Evolutionary conservation across 2,113 vertebrate species (phyloP).

Genomic region (Lepisosteus osseus): DNA sequence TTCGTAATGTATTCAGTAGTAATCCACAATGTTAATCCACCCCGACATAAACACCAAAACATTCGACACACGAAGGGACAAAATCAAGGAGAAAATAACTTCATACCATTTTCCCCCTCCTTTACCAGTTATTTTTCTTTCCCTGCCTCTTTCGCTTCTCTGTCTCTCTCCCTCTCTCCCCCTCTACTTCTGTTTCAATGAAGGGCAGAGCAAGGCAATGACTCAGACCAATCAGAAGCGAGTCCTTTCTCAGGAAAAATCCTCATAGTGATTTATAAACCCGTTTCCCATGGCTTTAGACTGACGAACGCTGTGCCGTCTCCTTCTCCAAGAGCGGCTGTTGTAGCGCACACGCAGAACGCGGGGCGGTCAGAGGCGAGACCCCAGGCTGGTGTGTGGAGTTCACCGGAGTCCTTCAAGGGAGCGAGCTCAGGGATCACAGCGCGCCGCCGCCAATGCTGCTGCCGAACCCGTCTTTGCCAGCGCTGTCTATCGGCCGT

Average conservation of each 20-base stretch:
- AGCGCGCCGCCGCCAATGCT: constrained; percentile 21
- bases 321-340: neutral
- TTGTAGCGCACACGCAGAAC: constrained; percentile 8
- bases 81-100: no score
- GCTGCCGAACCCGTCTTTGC: constrained; percentile 23
- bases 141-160: constrained; percentile 1
- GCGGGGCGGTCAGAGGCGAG: neutral
- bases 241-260: constrained; percentile 45
- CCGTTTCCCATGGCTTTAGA: constrained; percentile 31
- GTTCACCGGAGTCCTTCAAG: constrained; percentile 16
- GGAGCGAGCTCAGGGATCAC: constrained; percentile 18
- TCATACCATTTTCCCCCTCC: neutral
- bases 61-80: no score
- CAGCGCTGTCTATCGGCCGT: constrained; percentile 50
- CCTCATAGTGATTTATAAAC: constrained; percentile 43
- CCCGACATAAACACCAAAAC: no score
- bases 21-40: no score
- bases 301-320: neutral
- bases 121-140: constrained; percentile 8
- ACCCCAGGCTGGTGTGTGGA: constrained; percentile 22
- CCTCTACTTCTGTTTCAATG: neutral
- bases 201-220: constrained; percentile 29
- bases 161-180: constrained; percentile 31
- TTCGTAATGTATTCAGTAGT: no score
- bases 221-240: constrained; percentile 59